Evolutionary conservation across 1,140 invertebrate genomes (phyloP).

Genomic region (Scaptomyza montana): DNA sequence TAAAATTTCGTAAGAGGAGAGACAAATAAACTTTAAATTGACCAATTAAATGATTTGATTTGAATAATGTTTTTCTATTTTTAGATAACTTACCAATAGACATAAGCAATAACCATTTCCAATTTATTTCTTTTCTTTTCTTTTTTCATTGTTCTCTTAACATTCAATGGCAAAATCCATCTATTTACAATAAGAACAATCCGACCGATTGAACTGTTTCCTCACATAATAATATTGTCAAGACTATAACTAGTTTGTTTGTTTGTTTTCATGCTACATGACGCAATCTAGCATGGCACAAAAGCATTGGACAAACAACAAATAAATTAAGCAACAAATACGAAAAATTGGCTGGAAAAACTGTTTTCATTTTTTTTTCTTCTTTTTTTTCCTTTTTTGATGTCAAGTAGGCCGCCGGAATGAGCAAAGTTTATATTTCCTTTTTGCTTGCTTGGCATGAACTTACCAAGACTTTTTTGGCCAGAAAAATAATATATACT

Average conservation of each 20-base stretch:
- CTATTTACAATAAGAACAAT: slow-evolving; percentile 62
- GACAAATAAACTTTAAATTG: too few species aligned
- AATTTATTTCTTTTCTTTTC: not conserved
- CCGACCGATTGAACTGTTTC: slow-evolving; percentile 37
- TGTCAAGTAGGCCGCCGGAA: slow-evolving; percentile 55
- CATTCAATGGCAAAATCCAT: slow-evolving; percentile 56
- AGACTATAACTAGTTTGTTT: not conserved
- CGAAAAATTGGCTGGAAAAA: slow-evolving; percentile 57
- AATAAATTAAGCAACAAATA: slow-evolving; percentile 76
- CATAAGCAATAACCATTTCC: not conserved
- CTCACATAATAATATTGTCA: slow-evolving; percentile 11
- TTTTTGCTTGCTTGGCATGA: not conserved
- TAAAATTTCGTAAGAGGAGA: too few species aligned
- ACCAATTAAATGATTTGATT: too few species aligned
- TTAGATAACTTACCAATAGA: too few species aligned
- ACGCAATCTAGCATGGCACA: slow-evolving; percentile 53
- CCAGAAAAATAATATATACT: slow-evolving; percentile 27
- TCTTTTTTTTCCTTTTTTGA: slow-evolving; percentile 45
- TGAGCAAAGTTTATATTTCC: not conserved
- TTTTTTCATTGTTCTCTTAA: slow-evolving; percentile 12
- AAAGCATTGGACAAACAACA: slow-evolving; percentile 68
- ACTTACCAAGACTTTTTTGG: slow-evolving; percentile 58
- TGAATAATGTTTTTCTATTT: too few species aligned
- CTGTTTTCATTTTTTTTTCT: slow-evolving; percentile 55
- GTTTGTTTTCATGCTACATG: slow-evolving; percentile 46